phyloP scores from a whole-genome alignment of 2,797 vertebrate genomes.

The Lindbergichthys nudifrons region DNA sequence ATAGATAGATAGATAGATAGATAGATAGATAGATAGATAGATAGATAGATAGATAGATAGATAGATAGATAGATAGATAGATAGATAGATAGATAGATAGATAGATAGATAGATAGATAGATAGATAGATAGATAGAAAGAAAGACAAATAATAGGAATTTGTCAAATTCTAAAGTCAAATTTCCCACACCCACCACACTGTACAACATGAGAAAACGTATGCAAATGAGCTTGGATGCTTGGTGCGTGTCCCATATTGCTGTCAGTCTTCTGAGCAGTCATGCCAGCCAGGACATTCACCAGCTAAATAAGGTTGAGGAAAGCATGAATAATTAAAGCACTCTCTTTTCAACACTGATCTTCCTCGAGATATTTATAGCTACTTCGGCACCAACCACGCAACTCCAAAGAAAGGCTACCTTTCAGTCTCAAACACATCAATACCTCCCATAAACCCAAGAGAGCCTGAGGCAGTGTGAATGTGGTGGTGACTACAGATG shows the following conservation, averaged over 20 bases:
- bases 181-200: conserved; percentile 6
- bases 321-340: conserved; percentile 81
- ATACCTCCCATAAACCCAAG: conserved; percentile 30
- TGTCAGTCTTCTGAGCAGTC: conserved; percentile 55
- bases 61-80: too few relatives aligned
- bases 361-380: conserved; percentile 79
- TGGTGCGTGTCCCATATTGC: conserved; percentile 44
- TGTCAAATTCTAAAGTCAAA: not conserved
- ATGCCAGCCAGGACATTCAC: conserved; percentile 65
- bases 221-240: conserved; percentile 34
- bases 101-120: conserved; percentile 63
- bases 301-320: conserved; percentile 67
- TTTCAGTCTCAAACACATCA: conserved; percentile 43
- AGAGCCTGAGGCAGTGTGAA: conserved; percentile 10
- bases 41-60: too few relatives aligned
- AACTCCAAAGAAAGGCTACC: conserved; percentile 53
- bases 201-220: not conserved
- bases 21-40: too few relatives aligned
- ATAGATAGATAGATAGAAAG: too few relatives aligned
- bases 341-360: conserved; percentile 75
- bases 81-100: too few relatives aligned
- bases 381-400: conserved; percentile 45
- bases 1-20: too few relatives aligned
- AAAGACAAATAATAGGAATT: too few relatives aligned
- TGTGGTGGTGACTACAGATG: conserved; percentile 17